Evolutionary conservation across 2,113 vertebrate genomes (phyloP), one percentile per base, ranked within the genome.

Genomic region (Alligator mississippiensis): DNA sequence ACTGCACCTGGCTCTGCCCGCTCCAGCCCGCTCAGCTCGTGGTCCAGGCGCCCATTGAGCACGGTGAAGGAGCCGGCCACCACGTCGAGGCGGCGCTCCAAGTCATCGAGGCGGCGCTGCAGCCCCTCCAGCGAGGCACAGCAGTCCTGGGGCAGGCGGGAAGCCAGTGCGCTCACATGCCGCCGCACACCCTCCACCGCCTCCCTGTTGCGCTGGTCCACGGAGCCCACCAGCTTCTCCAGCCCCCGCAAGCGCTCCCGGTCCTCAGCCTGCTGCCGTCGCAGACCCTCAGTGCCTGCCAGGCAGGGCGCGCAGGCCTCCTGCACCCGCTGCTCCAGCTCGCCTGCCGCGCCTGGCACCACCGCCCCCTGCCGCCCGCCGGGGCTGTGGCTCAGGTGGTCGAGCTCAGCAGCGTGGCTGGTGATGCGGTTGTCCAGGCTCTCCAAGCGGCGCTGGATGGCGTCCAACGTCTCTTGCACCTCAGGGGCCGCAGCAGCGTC

Each of bases 371-470:
- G 38, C 76, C 74, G 55, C 1, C 80, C 47, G 1, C 96, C 68
- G 4, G 86, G 80, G 18, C 96, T 97, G 95, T 98, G 98, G 97
- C 98, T 98, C 80, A 98, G 98, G 86, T 87, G 95, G 57, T 97
- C 97, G 66, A 99, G 97, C 61, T 98, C 98, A 94, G 97, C 96
- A 92, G 99, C 99, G 0, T 99, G 98, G 38, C 97, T 98, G 87
- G 97, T 98, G 38, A 99, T 98, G 6, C 98, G 98, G 95, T 97
- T 98, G 91, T 99, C 99, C 38, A 99, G 98, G n/a, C 98, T 98
- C 90, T 99, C 98, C 95, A 99, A 97, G 60, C 98, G 99, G 79
- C 88, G 98, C 96, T 99, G 99, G 78, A 99, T 98, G 90, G 95
- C 98, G 58, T 93, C 98, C 93, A 99, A 98, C 60, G 98, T 99